Evolutionary conservation across 2,797 vertebrate species (phyloP).

Genomic region (Urophycis tenuis): DNA sequence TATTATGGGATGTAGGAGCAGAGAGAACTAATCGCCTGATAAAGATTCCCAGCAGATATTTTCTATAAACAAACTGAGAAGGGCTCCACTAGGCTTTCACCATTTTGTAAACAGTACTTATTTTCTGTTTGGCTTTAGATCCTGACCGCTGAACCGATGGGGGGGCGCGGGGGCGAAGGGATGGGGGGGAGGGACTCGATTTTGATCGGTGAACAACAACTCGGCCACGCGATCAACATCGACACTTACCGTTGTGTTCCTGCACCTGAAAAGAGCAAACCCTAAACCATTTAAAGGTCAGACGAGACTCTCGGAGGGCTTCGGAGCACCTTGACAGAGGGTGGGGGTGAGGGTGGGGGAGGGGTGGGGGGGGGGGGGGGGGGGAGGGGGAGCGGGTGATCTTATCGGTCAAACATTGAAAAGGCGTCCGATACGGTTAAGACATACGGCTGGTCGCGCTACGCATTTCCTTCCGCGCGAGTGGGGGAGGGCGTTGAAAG

Average conservation of each 20-base stretch:
- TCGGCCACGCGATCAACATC: conserved; percentile 68
- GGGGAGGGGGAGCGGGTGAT: conserved; percentile 23
- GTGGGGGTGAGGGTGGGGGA: neutral
- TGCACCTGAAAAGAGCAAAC: conserved; percentile 56
- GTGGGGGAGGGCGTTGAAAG: conserved; percentile 62
- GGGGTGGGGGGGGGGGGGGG: no score
- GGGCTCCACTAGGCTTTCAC: conserved; percentile 33
- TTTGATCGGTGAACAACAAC: conserved; percentile 65
- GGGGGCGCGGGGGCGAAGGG: conserved; percentile 28
- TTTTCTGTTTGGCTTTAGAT: conserved; percentile 13
- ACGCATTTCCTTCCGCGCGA: conserved; percentile 69
- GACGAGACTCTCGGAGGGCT: neutral
- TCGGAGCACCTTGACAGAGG: neutral
- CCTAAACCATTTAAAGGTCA: conserved; percentile 36
- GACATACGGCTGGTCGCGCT: conserved; percentile 68
- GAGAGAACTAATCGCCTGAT: conserved; percentile 33
- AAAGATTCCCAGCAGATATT: conserved; percentile 22
- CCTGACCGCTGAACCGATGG: conserved; percentile 18
- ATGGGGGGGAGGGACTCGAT: conserved; percentile 42
- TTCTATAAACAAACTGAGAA: conserved; percentile 29
- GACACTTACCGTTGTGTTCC: conserved; percentile 72
- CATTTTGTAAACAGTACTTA: conserved; percentile 34
- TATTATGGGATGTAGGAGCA: conserved; percentile 50
- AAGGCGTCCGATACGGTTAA: conserved; percentile 53
- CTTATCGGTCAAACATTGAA: conserved; percentile 53